Evolutionary conservation across 2,797 vertebrate species (phyloP), one percentile per base, ranked within the genome.

Genomic region (Taenioides sp.): DNA sequence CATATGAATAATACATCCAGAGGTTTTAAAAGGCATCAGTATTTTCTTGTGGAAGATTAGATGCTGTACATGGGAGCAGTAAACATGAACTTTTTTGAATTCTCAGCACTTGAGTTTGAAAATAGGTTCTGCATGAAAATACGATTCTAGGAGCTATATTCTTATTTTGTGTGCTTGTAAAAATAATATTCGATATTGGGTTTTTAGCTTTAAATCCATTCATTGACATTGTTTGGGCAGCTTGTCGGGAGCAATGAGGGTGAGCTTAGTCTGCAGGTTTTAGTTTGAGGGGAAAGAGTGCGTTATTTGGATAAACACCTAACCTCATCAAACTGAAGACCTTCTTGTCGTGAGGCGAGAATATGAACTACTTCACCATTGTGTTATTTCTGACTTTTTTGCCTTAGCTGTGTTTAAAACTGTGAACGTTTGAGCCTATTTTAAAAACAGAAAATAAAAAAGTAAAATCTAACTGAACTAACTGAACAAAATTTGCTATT

Each of bases 1-100:
- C 6, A 12, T 37, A 85, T 90, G 82, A 89, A 89, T 89, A 84
- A 89, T 80, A 77, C 84, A 90, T 89, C 0, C 57, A 67, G 63
- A 80, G 66, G 80, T 80, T 80, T 64, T 77, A 55, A 80, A 80
- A 84, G 78, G 85, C 77, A 81, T 37, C 62, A 16, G 4, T 58
- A 75, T 16, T 75, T 72, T 81, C 65, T 57, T 28, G 55, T 12
- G 70, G 64, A 59, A 71, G 73, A 73, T 40, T 61, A 58, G 49
- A 62, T 40, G 20, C n/a, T 40, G n/a, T 63, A 82, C 67, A 74
- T 22, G 57, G 50, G 68, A 70, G 57, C 72, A 59, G 49, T 27
- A 67, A 59, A 72, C 2, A 43, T 73, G 55, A 81, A 81, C 61
- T 72, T n/a, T 63, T 22, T 12, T 2, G 11, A 63, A 43, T 40